Base-by-base conservation (phyloP, 2,797 vertebrate species). In the Numenius phaeopus region DNA sequence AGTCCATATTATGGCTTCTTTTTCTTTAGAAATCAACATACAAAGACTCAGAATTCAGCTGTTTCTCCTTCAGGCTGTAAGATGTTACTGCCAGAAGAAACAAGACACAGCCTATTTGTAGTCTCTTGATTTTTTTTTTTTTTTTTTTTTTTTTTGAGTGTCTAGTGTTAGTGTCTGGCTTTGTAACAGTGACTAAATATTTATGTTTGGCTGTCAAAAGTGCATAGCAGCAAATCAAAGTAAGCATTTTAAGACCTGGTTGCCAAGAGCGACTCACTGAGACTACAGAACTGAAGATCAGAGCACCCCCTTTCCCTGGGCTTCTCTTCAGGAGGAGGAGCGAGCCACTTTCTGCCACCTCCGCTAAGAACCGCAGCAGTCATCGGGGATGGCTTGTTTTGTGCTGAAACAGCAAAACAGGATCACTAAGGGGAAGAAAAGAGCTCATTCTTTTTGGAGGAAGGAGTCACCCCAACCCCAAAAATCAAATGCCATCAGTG, bases 101-200 rank as follows among this genome's bases (percentile, higher is more conserved):
- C 10, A 80, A 80, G 29, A 59, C 29, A 30, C 1, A 3, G 29
- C 14, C 44, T 62, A 16, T 66, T 94, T 0, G 0, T 40, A 49
- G 62, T 42, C 42, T 15, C 5, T 69, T 70, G n/a, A 2, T 1
- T 23, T 11, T 23, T 40, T 32, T 5, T 27, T 4, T 37, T 12
- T 27, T 23, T 27, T 11, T 26, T 30, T 29, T 11, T 15, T n/a
- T 5, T 24, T 4, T 22, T 58, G 12, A 21, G 21, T 49, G 7
- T 34, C 14, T 46, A 30, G 29, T 49, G 32, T 91, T 49, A 59
- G 65, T 86, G 52, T 40, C 22, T 66, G 81, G 14, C 55, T 92
- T 91, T 94, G 55, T 42, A 77, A 77, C 37, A 76, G 14, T 10
- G 54, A 72, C 59, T 80, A 80, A 91, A 91, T 89, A 80, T 93